A percentile compares a stretch with the other conserved stretches of the same genome.
phyloP scores from a whole-genome alignment of 2,888 invertebrate genomes.

The Amblyjoppa proteus region DNA sequence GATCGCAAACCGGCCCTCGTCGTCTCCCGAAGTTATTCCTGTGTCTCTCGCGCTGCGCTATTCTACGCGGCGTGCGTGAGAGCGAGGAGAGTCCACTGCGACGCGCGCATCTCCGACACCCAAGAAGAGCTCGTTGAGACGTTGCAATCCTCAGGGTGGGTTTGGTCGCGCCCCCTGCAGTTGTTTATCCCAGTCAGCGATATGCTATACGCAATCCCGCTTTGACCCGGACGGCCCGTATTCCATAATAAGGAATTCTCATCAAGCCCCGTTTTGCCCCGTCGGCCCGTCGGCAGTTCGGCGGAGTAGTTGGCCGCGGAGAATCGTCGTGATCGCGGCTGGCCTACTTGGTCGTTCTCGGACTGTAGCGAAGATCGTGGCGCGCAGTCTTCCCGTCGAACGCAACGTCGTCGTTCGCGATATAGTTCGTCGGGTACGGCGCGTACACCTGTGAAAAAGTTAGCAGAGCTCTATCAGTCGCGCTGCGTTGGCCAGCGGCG shows the following conservation, averaged over 20 bases:
- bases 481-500: background rate
- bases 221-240: constrained; percentile 62
- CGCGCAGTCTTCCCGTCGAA: constrained; percentile 7
- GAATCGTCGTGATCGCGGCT: constrained; percentile 13
- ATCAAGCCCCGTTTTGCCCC: background rate
- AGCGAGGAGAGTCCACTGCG: background rate
- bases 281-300: background rate
- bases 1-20: background rate
- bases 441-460: background rate
- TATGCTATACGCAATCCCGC: constrained; percentile 49
- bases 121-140: background rate
- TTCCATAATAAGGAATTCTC: constrained; percentile 61
- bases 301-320: background rate
- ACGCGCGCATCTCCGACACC: constrained; percentile 41
- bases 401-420: background rate
- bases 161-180: constrained; percentile 55
- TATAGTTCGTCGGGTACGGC: background rate
- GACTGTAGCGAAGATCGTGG: background rate
- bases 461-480: background rate
- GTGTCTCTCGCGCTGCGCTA: constrained; percentile 29
- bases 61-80: constrained; percentile 2
- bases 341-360: background rate
- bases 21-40: constrained; percentile 32
- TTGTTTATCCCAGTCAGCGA: constrained; percentile 39
- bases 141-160: background rate